Evolutionary conservation across 2,888 invertebrate genomes (phyloP).

Genomic region (Andrena trimmerana): DNA sequence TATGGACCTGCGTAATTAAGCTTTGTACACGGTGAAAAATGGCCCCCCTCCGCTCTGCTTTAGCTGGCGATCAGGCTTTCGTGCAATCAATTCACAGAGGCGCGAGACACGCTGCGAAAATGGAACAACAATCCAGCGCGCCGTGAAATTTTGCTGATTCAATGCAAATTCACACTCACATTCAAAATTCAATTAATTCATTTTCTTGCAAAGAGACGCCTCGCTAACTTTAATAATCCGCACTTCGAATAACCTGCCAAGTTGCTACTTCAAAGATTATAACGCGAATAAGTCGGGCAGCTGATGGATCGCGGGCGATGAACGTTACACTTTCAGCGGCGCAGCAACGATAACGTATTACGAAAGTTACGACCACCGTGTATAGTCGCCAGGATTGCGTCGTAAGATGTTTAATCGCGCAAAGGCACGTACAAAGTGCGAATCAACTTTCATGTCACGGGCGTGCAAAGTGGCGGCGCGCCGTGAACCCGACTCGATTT

Average conservation of each 20-base stretch:
- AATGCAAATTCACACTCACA: too few species aligned
- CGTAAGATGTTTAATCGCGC: constrained; percentile 59
- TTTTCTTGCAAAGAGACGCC: neutral
- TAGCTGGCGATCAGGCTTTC: constrained; percentile 38
- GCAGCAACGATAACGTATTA: constrained; percentile 27
- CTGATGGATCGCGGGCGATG: neutral
- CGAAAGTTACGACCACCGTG: constrained; percentile 48
- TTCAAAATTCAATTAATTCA: too few species aligned
- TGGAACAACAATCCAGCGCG: too few species aligned
- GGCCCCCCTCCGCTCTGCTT: neutral
- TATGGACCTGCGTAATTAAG: constrained; percentile 67
- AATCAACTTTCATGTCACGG: constrained; percentile 56
- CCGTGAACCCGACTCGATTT: constrained; percentile 40
- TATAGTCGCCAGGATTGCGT: constrained; percentile 26
- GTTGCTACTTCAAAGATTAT: neutral
- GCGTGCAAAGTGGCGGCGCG: constrained; percentile 35
- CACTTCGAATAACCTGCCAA: neutral
- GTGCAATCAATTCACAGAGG: constrained; percentile 46
- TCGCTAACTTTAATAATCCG: neutral
- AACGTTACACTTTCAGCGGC: constrained; percentile 11
- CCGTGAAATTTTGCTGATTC: too few species aligned
- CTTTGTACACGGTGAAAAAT: constrained; percentile 58
- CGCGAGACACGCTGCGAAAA: constrained; percentile 9
- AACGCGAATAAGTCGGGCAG: neutral
- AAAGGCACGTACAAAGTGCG: constrained; percentile 44